phyloP scores from a whole-genome alignment of 1,140 invertebrate genomes.

The Myzus persicae region DNA sequence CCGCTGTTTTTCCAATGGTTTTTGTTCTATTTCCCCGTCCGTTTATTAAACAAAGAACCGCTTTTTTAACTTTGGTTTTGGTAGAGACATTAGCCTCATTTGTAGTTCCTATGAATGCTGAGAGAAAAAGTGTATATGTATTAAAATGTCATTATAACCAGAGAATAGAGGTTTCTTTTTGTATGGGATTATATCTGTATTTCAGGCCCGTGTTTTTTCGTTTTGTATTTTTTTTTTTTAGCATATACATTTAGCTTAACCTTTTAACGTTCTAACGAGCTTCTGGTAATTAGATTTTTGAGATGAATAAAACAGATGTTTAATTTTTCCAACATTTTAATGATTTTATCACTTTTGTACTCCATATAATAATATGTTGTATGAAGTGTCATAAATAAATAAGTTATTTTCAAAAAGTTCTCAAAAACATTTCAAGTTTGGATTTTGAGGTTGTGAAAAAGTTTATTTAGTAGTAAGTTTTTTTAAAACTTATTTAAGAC shows the following conservation, averaged over 20 bases:
- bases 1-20: conserved; percentile 15
- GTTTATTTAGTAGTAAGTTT: background rate
- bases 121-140: conserved; percentile 39
- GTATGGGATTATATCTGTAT: background rate
- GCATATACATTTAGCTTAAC: conserved; percentile 11
- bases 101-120: conserved; percentile 27
- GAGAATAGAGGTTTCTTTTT: conserved; percentile 45
- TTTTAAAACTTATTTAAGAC: background rate
- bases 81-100: conserved; percentile 31
- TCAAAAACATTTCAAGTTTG: background rate
- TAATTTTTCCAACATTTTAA: background rate
- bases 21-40: conserved; percentile 25
- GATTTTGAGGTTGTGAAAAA: background rate
- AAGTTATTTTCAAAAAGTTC: background rate
- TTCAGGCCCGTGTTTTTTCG: conserved; percentile 7
- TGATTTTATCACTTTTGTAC: background rate
- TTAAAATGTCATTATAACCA: conserved; percentile 46
- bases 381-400: background rate
- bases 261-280: conserved; percentile 41
- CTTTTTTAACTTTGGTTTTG: conserved; percentile 13
- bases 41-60: conserved; percentile 37
- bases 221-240: background rate
- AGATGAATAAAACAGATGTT: conserved; percentile 40
- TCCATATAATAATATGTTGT: background rate
- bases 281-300: conserved; percentile 30